These are phyloP conservation scores for Chrysotoxum bicinctum DNA, from an alignment of 2,888 invertebrate genomes.

Conservation along the genomic window DNA sequence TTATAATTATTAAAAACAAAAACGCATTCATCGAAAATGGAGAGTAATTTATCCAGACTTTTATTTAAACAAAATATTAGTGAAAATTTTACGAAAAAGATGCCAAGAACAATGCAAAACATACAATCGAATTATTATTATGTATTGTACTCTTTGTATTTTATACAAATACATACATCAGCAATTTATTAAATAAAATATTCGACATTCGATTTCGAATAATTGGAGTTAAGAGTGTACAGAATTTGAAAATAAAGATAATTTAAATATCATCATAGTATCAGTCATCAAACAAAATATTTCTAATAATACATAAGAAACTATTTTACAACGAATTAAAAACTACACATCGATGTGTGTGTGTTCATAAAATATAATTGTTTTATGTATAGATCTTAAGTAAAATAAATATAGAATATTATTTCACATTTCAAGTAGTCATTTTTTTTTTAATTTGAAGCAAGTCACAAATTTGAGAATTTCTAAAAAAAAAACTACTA, in stretches of 20 bases:
- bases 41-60: constrained; percentile 53
- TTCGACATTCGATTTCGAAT: constrained; percentile 5
- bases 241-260: constrained; percentile 45
- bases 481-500: neutral
- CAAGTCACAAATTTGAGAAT: constrained; percentile 50
- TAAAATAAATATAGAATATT: constrained; percentile 26
- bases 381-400: constrained; percentile 43
- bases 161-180: neutral
- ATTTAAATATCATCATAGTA: constrained; percentile 36
- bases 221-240: constrained; percentile 28
- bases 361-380: constrained; percentile 31
- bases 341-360: constrained; percentile 13
- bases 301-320: constrained; percentile 36
- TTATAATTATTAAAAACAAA: constrained; percentile 90
- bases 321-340: constrained; percentile 45
- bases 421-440: constrained; percentile 35
- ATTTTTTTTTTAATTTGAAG: constrained; percentile 49
- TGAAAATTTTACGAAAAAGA: constrained; percentile 32
- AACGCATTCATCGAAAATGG: constrained; percentile 21
- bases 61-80: constrained; percentile 22
- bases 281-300: constrained; percentile 56
- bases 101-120: constrained; percentile 63
- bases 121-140: neutral
- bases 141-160: neutral
- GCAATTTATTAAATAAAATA: neutral